phyloP scores from a whole-genome alignment of 2,113 vertebrate species.

The Epinephelus moara region DNA sequence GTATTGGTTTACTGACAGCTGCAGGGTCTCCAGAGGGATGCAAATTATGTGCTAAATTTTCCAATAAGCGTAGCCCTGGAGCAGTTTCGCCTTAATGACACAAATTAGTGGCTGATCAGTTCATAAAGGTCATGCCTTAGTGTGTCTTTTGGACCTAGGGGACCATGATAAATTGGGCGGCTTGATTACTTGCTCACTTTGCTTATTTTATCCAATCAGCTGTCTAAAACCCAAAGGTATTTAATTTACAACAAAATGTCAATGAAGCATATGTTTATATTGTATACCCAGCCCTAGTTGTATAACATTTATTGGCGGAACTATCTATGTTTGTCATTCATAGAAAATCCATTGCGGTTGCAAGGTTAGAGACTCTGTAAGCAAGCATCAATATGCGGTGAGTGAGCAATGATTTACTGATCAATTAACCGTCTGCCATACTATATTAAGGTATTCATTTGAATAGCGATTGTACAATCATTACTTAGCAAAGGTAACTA shows the following conservation, averaged over 20 bases:
- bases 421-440: neutral
- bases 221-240: neutral
- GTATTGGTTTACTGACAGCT: constrained; percentile 24
- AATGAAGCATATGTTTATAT: neutral
- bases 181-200: neutral
- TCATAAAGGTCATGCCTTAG: constrained; percentile 16
- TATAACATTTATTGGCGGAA: neutral
- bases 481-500: neutral
- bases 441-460: neutral
- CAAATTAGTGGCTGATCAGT: constrained; percentile 7
- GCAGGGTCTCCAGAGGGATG: constrained; percentile 2
- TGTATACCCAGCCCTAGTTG: neutral
- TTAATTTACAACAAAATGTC: neutral
- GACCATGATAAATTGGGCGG: neutral
- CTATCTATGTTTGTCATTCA: neutral
- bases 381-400: neutral
- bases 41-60: neutral
- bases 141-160: neutral
- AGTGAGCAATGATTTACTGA: neutral
- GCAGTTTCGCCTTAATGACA: constrained; percentile 14
- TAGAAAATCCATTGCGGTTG: neutral
- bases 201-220: neutral
- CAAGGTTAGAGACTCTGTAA: neutral
- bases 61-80: neutral
- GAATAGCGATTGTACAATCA: neutral